phyloP scores from a whole-genome alignment of 1,140 invertebrate genomes.

The Papilio machaon region DNA sequence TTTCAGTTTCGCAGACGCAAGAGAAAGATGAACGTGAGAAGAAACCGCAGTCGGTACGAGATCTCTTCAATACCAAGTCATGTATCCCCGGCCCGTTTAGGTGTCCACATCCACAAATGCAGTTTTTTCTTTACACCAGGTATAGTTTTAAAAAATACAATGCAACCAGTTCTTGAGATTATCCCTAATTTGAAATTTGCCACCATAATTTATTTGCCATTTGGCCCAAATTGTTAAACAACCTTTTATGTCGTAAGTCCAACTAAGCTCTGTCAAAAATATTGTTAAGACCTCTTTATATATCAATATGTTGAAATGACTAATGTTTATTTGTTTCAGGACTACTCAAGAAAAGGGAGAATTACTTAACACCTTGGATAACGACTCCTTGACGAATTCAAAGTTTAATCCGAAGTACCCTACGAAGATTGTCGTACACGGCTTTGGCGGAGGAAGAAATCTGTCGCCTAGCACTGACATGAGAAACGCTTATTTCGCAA shows the following conservation, averaged over 20 bases:
- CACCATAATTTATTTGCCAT: too few species aligned
- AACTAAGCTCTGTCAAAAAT: too few species aligned
- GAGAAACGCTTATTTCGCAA: conserved; percentile 89
- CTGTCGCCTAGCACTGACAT: conserved; percentile 91
- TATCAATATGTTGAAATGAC: too few species aligned
- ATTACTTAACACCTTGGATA: conserved; percentile 86
- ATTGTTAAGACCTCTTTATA: too few species aligned
- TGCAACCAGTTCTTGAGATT: too few species aligned
- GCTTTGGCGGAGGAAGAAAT: conserved; percentile 90
- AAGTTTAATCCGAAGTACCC: conserved; percentile 88
- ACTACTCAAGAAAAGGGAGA: conserved; percentile 88
- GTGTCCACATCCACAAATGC: conserved; percentile 91
- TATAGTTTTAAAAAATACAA: conserved; percentile 59
- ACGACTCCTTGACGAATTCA: conserved; percentile 86
- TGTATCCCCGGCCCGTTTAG: conserved; percentile 90
- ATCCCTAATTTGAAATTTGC: too few species aligned
- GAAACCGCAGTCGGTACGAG: conserved; percentile 83
- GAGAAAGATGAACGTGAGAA: conserved; percentile 61
- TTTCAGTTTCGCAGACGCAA: conserved; percentile 65
- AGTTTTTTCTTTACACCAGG: conserved; percentile 93
- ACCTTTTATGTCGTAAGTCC: too few species aligned
- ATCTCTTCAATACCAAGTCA: conserved; percentile 90
- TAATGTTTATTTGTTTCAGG: conserved; percentile 75
- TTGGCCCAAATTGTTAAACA: too few species aligned
- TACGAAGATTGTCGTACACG: conserved; percentile 92